Base-by-base conservation (phyloP, 2,797 vertebrate species). In the Sebastes hubbsi region DNA sequence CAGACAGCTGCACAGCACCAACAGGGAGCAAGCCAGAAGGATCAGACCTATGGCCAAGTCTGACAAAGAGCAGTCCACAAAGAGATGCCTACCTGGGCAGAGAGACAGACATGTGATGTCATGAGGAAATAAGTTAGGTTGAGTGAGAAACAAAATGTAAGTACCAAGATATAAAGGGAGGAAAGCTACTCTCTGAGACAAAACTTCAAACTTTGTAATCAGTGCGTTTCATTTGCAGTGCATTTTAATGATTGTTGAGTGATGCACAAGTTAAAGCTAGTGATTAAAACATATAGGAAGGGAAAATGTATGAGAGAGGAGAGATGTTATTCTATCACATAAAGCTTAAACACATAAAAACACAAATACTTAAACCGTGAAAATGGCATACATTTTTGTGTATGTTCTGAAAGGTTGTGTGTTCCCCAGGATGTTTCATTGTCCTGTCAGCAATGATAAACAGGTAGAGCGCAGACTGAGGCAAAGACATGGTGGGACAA, bases 1-100 rank as follows among this genome's bases (percentile, higher is more conserved):
- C 42, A 92, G 59, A 72, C 88, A 91, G 77, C 85, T 80, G 60
- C 89, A 90, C 32, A 92, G 32, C 46, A 91, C 76, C 77, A 91
- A 20, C 69, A 92, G 54, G 10, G 83, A 91, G 73, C 75, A 86
- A 16, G 75, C 56, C 32, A 93, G 82, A 10, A 93, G 85, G 64
- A 90, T 87, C 66, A 91, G 65, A 71, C 89, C 90, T n/a, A 92
- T 78, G 54, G 80, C 76, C 56, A 88, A 22, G 75, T 93, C 90
- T 54, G 91, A 89, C 68, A 93, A 22, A 46, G 85, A 52, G 70
- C 81, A 76, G 67, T 81, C 66, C 34, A 78, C 90, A 77, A 92
- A 92, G 18, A 91, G 72, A 71, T 93, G 90, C n/a, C 18, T 60
- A 59, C 89, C 90, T 93, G 82, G 32, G 34, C 30, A 75, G 16